phyloP scores from a whole-genome alignment of 2,888 invertebrate species.

The Microplitis manilae region DNA sequence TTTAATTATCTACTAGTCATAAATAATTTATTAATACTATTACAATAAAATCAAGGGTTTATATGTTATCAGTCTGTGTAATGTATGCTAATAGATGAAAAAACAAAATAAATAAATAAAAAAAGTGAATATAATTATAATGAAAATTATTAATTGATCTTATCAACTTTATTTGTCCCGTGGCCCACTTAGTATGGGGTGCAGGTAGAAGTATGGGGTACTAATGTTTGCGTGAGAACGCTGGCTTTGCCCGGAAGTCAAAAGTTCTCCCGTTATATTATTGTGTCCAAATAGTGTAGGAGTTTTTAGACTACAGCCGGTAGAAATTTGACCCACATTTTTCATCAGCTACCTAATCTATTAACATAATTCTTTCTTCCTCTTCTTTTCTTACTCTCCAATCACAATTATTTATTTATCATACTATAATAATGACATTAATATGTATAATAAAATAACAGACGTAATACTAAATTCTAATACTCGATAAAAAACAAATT shows the following conservation, averaged over 20 bases:
- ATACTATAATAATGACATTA: background rate
- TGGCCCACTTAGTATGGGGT: background rate
- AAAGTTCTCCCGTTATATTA: constrained; percentile 46
- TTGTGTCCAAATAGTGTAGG: constrained; percentile 38
- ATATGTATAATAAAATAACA: too few relatives aligned
- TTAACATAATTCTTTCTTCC: constrained; percentile 38
- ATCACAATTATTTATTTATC: background rate
- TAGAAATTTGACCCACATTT: constrained; percentile 47
- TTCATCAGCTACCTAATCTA: constrained; percentile 39
- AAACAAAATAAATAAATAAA: background rate
- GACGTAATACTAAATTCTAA: too few relatives aligned
- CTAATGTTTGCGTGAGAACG: constrained; percentile 47
- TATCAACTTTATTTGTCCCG: constrained; percentile 18
- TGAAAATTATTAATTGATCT: background rate
- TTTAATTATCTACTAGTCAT: background rate
- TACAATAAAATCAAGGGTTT: background rate
- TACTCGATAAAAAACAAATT: too few relatives aligned
- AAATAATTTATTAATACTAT: background rate
- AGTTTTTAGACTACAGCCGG: constrained; percentile 18
- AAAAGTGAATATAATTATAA: constrained; percentile 14
- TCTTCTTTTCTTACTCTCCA: constrained; percentile 27
- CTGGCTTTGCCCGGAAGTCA: constrained; percentile 40
- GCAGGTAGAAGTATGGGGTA: constrained; percentile 21
- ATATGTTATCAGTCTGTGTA: constrained; percentile 10
- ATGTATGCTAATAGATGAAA: background rate